A percentile compares a stretch with the other conserved stretches of the same genome.
Conservation (phyloP, 2,888 invertebrate species). For the Drosophila mercatorum region DNA sequence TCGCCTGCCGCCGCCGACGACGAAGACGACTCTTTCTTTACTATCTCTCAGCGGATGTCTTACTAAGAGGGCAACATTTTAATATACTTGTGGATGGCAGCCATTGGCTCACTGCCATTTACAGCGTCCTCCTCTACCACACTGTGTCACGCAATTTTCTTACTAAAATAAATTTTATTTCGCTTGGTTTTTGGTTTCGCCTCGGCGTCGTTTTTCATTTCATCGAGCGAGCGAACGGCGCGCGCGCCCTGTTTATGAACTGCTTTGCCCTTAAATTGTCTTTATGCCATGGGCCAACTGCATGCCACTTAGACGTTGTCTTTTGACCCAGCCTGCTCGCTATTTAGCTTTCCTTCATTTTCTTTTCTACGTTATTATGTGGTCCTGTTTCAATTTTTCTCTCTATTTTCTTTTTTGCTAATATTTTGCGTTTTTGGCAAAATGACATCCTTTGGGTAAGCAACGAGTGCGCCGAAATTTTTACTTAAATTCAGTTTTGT, state of each 20-base stretch:
- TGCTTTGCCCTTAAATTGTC: constrained; percentile 68
- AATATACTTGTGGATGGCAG: constrained; percentile 63
- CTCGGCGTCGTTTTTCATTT: constrained; percentile 59
- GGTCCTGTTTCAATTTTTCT: background rate
- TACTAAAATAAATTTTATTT: constrained; percentile 74
- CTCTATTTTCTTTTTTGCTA: constrained; percentile 31
- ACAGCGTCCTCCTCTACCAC: constrained; percentile 22
- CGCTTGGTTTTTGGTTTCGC: constrained; percentile 42
- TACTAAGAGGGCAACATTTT: constrained; percentile 58
- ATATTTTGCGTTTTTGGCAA: constrained; percentile 68
- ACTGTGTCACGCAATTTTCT: constrained; percentile 78
- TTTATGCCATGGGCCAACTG: constrained; percentile 65
- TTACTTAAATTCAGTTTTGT: constrained; percentile 59
- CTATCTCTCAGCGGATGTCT: constrained; percentile 50
- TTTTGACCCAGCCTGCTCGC: constrained; percentile 50
- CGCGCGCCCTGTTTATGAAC: constrained; percentile 66
- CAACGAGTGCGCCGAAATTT: constrained; percentile 31
- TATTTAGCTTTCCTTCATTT: constrained; percentile 21
- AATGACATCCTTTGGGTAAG: constrained; percentile 64
- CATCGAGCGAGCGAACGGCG: constrained; percentile 42
- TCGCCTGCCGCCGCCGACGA: background rate
- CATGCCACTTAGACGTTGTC: constrained; percentile 59
- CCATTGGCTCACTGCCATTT: constrained; percentile 68
- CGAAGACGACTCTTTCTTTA: constrained; percentile 6
- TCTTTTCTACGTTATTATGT: constrained; percentile 11